phyloP scores from a whole-genome alignment of 2,888 invertebrate species.

The Machimus atricapillus region DNA sequence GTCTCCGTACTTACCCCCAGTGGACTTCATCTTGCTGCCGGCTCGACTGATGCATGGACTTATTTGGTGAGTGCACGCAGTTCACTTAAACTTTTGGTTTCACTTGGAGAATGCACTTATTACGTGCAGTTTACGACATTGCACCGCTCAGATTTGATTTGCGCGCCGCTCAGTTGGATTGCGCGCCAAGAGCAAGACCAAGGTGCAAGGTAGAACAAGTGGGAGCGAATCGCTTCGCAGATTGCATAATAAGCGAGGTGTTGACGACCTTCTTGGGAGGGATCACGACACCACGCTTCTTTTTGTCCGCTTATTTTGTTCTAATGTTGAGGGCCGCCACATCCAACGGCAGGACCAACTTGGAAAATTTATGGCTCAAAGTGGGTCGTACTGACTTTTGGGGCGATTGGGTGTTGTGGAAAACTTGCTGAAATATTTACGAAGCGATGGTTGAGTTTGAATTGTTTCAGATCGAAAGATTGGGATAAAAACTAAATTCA shows the following conservation, averaged over 20 bases:
- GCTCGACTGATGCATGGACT: not conserved
- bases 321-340: not conserved
- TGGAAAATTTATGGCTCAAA: not conserved
- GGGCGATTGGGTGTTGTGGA: not conserved
- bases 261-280: not conserved
- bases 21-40: not conserved
- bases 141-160: not conserved
- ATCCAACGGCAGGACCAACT: not conserved
- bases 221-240: not conserved
- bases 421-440: not conserved
- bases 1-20: not conserved
- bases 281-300: not conserved
- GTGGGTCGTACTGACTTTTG: not conserved
- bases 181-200: not conserved
- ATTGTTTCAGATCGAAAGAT: not conserved
- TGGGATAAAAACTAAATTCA: not conserved
- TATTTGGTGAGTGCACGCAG: not conserved
- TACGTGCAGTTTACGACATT: not conserved
- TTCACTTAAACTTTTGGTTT: not conserved
- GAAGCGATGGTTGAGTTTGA: not conserved
- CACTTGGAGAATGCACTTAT: not conserved
- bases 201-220: not conserved
- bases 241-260: slow-evolving; percentile 19
- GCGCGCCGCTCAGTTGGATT: not conserved
- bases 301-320: not conserved